phyloP scores from a whole-genome alignment of 2,797 vertebrate species.

The Danionella dracula region DNA sequence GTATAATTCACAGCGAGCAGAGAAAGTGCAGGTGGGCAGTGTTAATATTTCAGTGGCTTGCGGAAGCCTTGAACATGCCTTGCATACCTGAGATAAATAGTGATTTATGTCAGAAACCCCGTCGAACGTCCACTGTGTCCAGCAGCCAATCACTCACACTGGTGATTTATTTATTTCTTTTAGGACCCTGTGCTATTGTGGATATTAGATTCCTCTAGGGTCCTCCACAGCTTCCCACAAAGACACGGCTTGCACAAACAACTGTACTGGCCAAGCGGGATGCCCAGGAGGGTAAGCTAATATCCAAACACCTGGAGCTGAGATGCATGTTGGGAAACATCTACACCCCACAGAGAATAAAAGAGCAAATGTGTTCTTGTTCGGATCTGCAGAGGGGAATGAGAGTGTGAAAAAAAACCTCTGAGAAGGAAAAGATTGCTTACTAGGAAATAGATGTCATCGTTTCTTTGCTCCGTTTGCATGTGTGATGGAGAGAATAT shows the following conservation, averaged over 20 bases:
- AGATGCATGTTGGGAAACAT: neutral
- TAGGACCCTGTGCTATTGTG: constrained; percentile 21
- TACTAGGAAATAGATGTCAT: too few relatives aligned
- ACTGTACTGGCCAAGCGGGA: constrained; percentile 1
- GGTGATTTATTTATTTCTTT: constrained; percentile 30
- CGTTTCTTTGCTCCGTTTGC: too few relatives aligned
- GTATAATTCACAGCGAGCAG: constrained; percentile 45
- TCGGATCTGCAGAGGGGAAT: neutral
- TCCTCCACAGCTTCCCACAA: constrained; percentile 15
- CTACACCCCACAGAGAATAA: constrained; percentile 13
- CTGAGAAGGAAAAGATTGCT: neutral
- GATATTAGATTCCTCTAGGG: constrained; percentile 20
- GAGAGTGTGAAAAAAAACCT: constrained; percentile 8
- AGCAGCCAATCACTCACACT: constrained; percentile 14
- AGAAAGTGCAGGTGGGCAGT: constrained; percentile 40
- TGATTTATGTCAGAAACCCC: constrained; percentile 34
- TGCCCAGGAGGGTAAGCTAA: constrained; percentile 18
- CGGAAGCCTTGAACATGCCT: constrained; percentile 48
- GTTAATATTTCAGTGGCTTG: constrained; percentile 52
- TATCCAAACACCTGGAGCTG: constrained; percentile 11
- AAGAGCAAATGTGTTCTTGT: neutral
- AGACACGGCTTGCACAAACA: constrained; percentile 32
- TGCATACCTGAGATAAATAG: constrained; percentile 45
- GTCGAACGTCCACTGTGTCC: constrained; percentile 25
- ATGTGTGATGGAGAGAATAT: too few relatives aligned